Evolutionary conservation across 2,888 invertebrate genomes (phyloP), one percentile per base, ranked within the genome.

Genomic region (Thymelicus acteon): DNA sequence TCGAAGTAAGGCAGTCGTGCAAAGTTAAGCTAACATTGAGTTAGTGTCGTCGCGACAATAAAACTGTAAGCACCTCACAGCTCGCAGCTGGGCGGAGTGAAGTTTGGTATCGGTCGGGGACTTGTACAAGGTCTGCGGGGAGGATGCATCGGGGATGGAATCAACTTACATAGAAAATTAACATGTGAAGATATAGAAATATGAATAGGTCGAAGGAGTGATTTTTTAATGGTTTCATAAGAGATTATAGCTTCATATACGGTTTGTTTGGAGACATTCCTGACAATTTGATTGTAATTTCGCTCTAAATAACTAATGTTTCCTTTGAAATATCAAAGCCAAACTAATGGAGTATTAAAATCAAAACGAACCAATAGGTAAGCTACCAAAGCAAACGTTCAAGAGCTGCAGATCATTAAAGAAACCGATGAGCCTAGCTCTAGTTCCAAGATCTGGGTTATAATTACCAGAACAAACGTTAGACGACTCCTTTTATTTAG

Each of bases 11-110:
- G 8, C 44, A 12, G 2, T n/a, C 15, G 49, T 19, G 49, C 15
- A n/a, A 52, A 19, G 49, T 52, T 84, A 86, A 83, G 82, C 85
- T 82, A 89, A 89, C 88, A 89, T 88, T 87, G 84, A 88, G 89
- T 89, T 87, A 87, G 85, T 75, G 77, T 76, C 74, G 77, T 78
- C 69, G 73, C 71, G 81, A 81, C 86, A 84, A 85, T 86, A 87
- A 82, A 82, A 80, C 76, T 71, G 73, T 75, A 80, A 75, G 74
- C 75, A 79, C 80, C 79, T 44, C 44, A 75, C 86, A 87, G 85
- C 79, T 44, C 44, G 75, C 86, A 87, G 85, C 86, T 86, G 86
- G 75, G 72, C 60, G 57, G 60, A 62, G 52, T 71, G 47, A 19
- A 57, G 62, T 69, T 67, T 64, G 63, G 72, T 63, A 12, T 44